Conservation (phyloP, 1,140 invertebrate species). For the Kradibia gibbosae region DNA sequence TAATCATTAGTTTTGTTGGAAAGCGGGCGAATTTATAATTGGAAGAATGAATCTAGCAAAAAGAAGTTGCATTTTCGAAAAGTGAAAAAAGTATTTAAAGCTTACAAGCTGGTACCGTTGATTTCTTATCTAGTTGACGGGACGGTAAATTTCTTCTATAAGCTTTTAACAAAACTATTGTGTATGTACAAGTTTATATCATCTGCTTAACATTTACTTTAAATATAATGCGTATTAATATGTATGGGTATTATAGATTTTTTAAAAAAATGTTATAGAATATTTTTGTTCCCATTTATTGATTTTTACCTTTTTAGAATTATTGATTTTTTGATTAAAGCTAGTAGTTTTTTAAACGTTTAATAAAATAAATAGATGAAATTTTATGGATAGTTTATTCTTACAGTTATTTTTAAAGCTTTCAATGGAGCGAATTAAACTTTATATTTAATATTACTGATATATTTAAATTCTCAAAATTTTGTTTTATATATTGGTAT, state of each 20-base stretch:
- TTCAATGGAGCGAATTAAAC: too few species aligned
- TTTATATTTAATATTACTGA: too few species aligned
- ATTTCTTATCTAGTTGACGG: neutral
- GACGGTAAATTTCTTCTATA: neutral
- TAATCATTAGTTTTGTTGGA: neutral
- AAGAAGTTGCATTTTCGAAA: neutral
- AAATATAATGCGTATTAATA: neutral
- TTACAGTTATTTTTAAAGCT: too few species aligned
- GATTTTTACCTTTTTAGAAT: neutral
- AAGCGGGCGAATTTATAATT: neutral
- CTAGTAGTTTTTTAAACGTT: neutral
- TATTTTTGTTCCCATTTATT: neutral
- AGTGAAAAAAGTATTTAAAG: conserved; percentile 14
- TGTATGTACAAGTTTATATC: neutral
- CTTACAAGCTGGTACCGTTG: neutral
- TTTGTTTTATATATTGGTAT: too few species aligned
- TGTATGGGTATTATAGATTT: too few species aligned
- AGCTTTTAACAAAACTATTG: neutral
- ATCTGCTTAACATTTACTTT: neutral
- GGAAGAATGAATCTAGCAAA: neutral
- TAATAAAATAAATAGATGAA: neutral
- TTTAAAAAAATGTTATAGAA: too few species aligned
- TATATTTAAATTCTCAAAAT: too few species aligned
- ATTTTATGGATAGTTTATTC: neutral
- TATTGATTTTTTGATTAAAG: neutral